Evolutionary conservation across 2,888 invertebrate genomes (phyloP), one percentile per base, ranked within the genome.

Genomic region (Dione juno): DNA sequence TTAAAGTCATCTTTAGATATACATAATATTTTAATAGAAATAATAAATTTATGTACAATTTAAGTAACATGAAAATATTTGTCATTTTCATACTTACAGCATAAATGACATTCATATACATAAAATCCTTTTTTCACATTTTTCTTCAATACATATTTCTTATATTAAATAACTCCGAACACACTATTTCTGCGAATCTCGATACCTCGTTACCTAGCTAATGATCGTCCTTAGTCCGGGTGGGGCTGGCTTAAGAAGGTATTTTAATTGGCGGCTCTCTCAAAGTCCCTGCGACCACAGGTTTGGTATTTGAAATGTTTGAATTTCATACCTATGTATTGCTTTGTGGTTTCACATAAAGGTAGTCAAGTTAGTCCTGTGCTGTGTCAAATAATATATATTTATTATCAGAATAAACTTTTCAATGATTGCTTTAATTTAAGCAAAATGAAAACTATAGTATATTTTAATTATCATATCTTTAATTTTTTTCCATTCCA

Each of bases 201-300:
- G 66, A 70, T 58, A 52, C 50, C 50, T 54, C 37, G 53, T 57
- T 67, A 57, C 41, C 54, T 70, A 69, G 67, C 72, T 74, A 74
- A 70, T 74, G 72, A 74, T 72, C 67, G 67, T 69, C 57, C 70
- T 65, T 66, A 67, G 63, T 41, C 50, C 58, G 70, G 67, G 66
- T 58, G 68, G 67, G 70, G 66, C 67, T 74, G 66, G 74, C 70
- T 77, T 75, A 76, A 71, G 70, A 68, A 74, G 80, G 80, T 73
- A 84, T 83, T 83, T 83, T 84, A 84, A 84, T 84, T 84, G 84
- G 84, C 84, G 84, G 83, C 76, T 45, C 67, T 73, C 76, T 82
- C 82, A 84, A 84, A 83, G 81, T 70, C 67, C 64, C 72, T 71
- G 74, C 76, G 77, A 75, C 74, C 74, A 76, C 69, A 73, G 74